Conservation (phyloP, 2,797 vertebrate species). For the Phalanger gymnotis region DNA sequence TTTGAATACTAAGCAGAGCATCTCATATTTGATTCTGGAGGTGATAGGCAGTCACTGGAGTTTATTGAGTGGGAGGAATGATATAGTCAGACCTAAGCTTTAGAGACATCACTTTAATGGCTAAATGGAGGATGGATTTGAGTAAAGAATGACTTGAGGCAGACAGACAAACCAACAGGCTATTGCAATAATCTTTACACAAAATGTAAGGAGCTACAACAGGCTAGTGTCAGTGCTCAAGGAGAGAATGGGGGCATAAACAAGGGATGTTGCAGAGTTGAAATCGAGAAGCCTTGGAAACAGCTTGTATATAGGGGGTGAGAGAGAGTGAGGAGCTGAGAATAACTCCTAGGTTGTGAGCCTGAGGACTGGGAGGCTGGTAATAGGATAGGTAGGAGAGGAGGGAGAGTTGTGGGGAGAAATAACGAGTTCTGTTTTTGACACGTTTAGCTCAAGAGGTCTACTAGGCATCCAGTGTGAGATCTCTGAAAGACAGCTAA, state of each 20-base stretch:
- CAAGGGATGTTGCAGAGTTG: not conserved
- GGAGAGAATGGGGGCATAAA: not conserved
- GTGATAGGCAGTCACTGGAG: not conserved
- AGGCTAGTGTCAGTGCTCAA: not conserved
- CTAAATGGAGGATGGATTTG: not conserved
- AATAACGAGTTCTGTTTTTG: not conserved
- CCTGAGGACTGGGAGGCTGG: not conserved
- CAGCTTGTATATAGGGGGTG: not conserved
- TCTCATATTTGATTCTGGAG: not conserved
- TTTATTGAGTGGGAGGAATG: not conserved
- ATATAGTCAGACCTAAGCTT: not conserved
- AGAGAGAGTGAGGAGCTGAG: not conserved
- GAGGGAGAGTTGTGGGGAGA: not conserved
- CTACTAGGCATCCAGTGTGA: not conserved
- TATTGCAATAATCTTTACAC: not conserved
- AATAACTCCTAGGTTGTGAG: not conserved
- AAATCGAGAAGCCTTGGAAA: not conserved
- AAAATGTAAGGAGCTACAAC: not conserved
- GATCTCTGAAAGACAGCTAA: not conserved
- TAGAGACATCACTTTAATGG: not conserved
- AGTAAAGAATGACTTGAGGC: not conserved
- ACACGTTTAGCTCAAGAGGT: not conserved
- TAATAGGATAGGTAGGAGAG: not conserved
- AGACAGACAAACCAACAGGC: not conserved
- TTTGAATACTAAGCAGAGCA: not conserved